A percentile compares a stretch with the other conserved stretches of the same genome.
These are phyloP conservation scores for Hemitrygon akajei DNA, from an alignment of 2,797 vertebrate genomes.

Conservation along the genomic window DNA sequence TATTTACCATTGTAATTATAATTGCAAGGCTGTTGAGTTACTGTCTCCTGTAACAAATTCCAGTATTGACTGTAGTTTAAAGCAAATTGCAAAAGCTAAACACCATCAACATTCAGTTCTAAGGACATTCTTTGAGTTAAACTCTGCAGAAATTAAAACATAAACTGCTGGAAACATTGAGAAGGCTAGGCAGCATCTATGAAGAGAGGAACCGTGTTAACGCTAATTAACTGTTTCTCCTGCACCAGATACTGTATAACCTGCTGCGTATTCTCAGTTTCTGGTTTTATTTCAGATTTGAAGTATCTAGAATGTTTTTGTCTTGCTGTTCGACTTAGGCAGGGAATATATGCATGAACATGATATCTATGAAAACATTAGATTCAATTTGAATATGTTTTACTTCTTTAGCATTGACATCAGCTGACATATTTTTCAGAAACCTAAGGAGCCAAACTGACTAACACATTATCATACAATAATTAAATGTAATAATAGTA, in stretches of 20 bases:
- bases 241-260: too few species aligned
- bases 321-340: too few species aligned
- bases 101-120: background rate
- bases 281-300: too few species aligned
- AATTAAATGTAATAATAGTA: background rate
- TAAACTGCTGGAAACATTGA: too few species aligned
- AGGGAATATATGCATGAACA: background rate
- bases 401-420: background rate
- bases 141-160: too few species aligned
- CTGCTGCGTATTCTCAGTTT: too few species aligned
- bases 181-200: too few species aligned
- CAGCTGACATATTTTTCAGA: too few species aligned
- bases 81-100: background rate
- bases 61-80: background rate
- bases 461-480: background rate
- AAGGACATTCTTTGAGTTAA: background rate
- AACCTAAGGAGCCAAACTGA: background rate
- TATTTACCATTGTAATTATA: background rate
- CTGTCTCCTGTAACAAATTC: background rate
- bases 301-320: too few species aligned
- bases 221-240: too few species aligned
- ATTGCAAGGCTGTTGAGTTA: background rate
- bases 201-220: too few species aligned
- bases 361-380: background rate
- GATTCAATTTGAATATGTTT: background rate